Evolutionary conservation across 2,113 vertebrate genomes (phyloP).

Genomic region (Zootoca vivipara): DNA sequence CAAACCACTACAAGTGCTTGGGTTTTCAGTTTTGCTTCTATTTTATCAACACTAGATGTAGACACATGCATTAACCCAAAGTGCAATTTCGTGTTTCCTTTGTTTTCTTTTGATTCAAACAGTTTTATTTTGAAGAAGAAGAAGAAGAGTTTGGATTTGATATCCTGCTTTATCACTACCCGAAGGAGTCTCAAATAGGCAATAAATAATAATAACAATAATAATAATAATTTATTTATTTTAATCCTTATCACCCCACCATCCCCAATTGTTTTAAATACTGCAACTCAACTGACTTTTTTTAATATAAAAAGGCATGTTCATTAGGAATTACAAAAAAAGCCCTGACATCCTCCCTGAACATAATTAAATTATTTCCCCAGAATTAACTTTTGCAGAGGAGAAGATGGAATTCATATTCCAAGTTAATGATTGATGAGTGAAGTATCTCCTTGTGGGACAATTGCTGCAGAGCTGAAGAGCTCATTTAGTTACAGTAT

Average conservation of each 20-base stretch:
- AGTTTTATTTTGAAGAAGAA: too few relatives aligned
- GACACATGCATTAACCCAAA: too few relatives aligned
- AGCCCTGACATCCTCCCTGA: background rate
- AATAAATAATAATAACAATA: too few relatives aligned
- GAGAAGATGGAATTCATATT: slow-evolving; percentile 14
- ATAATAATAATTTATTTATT: too few relatives aligned
- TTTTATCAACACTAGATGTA: background rate
- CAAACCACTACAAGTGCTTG: background rate
- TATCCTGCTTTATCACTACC: too few relatives aligned
- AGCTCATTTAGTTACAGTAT: slow-evolving; percentile 10
- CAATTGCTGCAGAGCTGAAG: background rate
- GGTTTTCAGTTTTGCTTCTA: background rate
- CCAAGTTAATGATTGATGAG: slow-evolving; percentile 15
- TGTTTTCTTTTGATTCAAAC: too few relatives aligned
- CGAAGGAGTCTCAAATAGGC: too few relatives aligned
- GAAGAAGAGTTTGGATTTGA: too few relatives aligned
- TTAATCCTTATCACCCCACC: background rate
- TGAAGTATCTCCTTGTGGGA: slow-evolving; percentile 4
- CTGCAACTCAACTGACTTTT: background rate
- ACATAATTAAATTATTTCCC: slow-evolving; percentile 27
- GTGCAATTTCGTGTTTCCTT: too few relatives aligned
- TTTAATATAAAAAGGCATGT: background rate
- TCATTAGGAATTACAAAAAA: background rate
- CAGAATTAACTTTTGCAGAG: slow-evolving; percentile 5
- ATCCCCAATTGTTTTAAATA: background rate